Base-by-base conservation (phyloP, 1,140 invertebrate species). In the Heterodera carotae region DNA sequence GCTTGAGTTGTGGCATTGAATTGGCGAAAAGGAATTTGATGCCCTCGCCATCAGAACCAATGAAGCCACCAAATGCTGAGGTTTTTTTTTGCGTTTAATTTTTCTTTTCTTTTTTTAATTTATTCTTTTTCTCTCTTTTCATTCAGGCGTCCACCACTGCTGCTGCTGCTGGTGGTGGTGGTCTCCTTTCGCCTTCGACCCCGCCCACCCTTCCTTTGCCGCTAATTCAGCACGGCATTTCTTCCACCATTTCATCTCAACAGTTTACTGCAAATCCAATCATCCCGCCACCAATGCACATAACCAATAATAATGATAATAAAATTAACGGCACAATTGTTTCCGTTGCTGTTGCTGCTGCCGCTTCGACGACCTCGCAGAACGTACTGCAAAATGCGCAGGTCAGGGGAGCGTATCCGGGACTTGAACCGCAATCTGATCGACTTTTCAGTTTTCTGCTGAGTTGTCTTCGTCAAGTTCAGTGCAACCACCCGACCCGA, bases 1-100 rank as follows among this genome's bases (percentile, higher is more conserved):
- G 81, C 15, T 56, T 84, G 33, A 70, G 82, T 22, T 7, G 36
- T 0, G 83, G 83, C 22, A 59, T 84, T 18, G 76, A 74, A 48
- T 8, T 82, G 60, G 83, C 83, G 12, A 74, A 77, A 36, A 53
- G 76, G 48, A 77, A 78, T 71, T 53, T 79, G n/a, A n/a, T n/a
- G 31, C 33, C 33, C 18, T n/a, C 25, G 10, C 15, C 25, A 48
- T 39, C 53, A 5, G 48, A 74, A 27, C 6, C 4, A n/a, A 59
- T 34, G 36, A n/a, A n/a, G n/a, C n/a, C n/a, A n/a, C 22, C 15
- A 29, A 36, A 39, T 12, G 33, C 56, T 15, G n/a, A 53, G 68
- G 69, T 70, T 15, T 0, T 33, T 29, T 29, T 71, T 71, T 22
- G 29, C 1, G 12, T 71, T 64, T 27, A 53, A 56, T 36, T 6